Conservation (phyloP, 2,888 invertebrate genomes). For the Xestia xanthographa region DNA sequence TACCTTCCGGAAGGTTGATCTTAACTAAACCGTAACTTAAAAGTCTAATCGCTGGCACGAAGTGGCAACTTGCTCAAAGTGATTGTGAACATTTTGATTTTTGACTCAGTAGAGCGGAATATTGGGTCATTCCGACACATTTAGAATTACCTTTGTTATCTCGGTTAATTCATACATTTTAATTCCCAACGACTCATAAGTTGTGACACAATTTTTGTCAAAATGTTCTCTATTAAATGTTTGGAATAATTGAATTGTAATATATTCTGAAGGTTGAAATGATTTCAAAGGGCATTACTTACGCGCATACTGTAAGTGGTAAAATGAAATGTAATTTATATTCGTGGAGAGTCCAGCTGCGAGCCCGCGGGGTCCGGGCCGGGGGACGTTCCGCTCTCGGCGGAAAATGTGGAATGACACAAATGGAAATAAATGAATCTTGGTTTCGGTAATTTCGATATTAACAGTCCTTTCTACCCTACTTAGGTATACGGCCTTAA, state of each 20-base stretch:
- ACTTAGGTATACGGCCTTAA: slow-evolving; percentile 12
- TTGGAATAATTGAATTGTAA: slow-evolving; percentile 34
- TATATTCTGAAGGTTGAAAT: slow-evolving; percentile 39
- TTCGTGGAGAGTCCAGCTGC: slow-evolving; percentile 68
- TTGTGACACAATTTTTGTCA: not conserved
- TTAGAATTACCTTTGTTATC: slow-evolving; percentile 30
- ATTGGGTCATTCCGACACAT: slow-evolving; percentile 25
- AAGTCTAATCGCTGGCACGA: not conserved
- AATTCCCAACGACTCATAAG: not conserved
- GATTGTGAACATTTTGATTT: slow-evolving; percentile 36
- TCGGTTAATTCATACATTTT: slow-evolving; percentile 7
- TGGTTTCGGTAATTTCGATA: slow-evolving; percentile 64
- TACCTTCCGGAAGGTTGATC: not conserved
- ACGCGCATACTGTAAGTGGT: slow-evolving; percentile 63
- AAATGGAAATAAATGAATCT: slow-evolving; percentile 79
- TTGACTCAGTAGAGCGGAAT: slow-evolving; percentile 32
- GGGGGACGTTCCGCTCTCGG: slow-evolving; percentile 52
- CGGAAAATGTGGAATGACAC: slow-evolving; percentile 72
- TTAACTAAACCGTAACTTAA: slow-evolving; percentile 20
- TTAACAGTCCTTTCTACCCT: slow-evolving; percentile 54
- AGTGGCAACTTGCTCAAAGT: slow-evolving; percentile 27
- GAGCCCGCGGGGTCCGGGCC: slow-evolving; percentile 44
- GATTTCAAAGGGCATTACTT: slow-evolving; percentile 58
- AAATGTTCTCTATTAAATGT: slow-evolving; percentile 17
- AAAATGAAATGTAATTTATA: slow-evolving; percentile 74